Base-by-base conservation (phyloP, 2,113 vertebrate species). In the Grus americana region DNA sequence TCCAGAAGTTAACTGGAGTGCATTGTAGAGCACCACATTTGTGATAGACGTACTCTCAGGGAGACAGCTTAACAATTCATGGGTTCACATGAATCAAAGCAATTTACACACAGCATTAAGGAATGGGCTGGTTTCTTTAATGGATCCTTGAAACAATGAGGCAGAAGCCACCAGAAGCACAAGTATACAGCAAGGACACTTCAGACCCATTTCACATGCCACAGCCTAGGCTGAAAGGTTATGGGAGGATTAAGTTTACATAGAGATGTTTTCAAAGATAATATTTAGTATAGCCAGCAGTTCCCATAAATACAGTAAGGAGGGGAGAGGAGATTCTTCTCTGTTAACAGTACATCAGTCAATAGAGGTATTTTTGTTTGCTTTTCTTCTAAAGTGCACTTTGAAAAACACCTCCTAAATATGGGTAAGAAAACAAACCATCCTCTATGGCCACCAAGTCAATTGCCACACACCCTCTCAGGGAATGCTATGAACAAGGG, bases 231-330 rank as follows among this genome's bases (percentile, higher is more conserved):
- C 49, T 62, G 57, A 76, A 93, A 23, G 50, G 55, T 80, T 96
- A 88, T 11, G 10, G 47, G n/a, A 88, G 26, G 67, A 80, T 52
- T 49, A 85, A 79, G 66, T 91, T 87, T 81, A 90, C 91, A 94
- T 19, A 88, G 55, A 78, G 80, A 95, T 90, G 59, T 86, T 96
- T 94, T 76, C 81, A 66, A 76, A 93, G 67, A 86, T 34, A 94
- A 50, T 70, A 86, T 84, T 85, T 79, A 70, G 55, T 38, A 76
- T 5, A 85, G 40, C 36, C 49, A 91, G 70, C 44, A 92, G 62
- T 79, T 90, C 30, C n/a, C 44, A 65, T 67, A 79, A 88, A 66
- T n/a, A 88, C 20, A 71, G 46, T 23, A 70, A 62, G 29, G 46
- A 86, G 6, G 9, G 10, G 19, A 90, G 9, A 76, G 8, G 27